These are phyloP conservation scores for Platycheirus rosarum DNA, from an alignment of 2,888 invertebrate species.

Conservation along the genomic window DNA sequence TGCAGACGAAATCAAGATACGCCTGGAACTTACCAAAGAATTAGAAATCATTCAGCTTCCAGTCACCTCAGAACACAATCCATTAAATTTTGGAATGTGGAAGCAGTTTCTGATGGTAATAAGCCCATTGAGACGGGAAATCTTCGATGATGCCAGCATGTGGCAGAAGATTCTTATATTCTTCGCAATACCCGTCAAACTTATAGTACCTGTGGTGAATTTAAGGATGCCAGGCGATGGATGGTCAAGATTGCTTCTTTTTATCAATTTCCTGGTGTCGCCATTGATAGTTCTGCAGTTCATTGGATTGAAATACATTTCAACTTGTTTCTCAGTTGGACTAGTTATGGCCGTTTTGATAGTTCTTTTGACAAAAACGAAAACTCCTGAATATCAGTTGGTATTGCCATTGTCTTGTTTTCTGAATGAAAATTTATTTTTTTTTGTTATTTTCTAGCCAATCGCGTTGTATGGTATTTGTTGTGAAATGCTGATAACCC, in stretches of 20 bases:
- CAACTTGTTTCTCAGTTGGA: not conserved
- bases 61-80: not conserved
- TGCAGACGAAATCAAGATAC: not conserved
- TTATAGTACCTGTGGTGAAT: conserved; percentile 41
- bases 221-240: conserved; percentile 44
- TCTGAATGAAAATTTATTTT: not conserved
- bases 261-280: conserved; percentile 35
- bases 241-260: conserved; percentile 50
- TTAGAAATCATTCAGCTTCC: conserved; percentile 23
- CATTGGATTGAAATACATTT: not conserved
- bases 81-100: conserved; percentile 26
- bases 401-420: conserved; percentile 13
- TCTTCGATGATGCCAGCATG: conserved; percentile 9
- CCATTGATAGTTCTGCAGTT: conserved; percentile 27
- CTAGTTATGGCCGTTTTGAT: conserved; percentile 1
- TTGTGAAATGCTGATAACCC: conserved; percentile 26
- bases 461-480: conserved; percentile 35
- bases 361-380: conserved; percentile 11
- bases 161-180: conserved; percentile 38
- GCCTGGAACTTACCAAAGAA: conserved; percentile 37
- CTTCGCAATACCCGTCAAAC: conserved; percentile 24
- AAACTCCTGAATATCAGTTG: conserved; percentile 15
- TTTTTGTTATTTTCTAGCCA: not conserved
- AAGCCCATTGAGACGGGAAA: conserved; percentile 38
- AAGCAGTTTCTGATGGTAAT: conserved; percentile 39